These are phyloP conservation scores for Motacilla tschutschensis DNA, from an alignment of 2,113 vertebrate genomes.

Conservation along the genomic window DNA sequence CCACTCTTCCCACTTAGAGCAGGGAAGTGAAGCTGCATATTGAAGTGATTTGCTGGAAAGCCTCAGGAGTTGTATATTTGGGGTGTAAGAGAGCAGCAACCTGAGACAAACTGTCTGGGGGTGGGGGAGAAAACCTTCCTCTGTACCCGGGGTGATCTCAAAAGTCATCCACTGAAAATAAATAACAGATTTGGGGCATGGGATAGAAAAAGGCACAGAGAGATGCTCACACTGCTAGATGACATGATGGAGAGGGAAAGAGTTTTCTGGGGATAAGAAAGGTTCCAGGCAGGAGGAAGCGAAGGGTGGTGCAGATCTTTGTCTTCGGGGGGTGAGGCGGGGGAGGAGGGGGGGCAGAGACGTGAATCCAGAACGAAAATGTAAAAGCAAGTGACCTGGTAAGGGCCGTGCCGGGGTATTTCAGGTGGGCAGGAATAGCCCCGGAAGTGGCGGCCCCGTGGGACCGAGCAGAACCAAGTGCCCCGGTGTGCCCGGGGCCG, in stretches of 20 bases:
- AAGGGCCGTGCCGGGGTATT: neutral
- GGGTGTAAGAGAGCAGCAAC: neutral
- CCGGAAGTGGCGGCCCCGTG: no score
- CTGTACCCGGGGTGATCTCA: neutral
- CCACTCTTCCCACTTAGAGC: neutral
- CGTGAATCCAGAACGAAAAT: neutral
- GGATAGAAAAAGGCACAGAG: neutral
- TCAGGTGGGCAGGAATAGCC: neutral
- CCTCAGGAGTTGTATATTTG: neutral
- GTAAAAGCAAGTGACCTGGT: neutral
- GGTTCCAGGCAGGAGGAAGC: neutral
- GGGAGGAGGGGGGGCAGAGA: neutral
- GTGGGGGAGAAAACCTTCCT: neutral
- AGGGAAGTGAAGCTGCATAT: neutral
- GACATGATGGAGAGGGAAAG: neutral
- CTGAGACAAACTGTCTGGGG: fast-evolving
- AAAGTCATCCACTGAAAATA: neutral
- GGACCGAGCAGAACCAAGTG: no score
- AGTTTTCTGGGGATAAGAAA: neutral
- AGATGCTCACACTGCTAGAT: neutral
- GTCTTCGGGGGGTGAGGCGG: no score
- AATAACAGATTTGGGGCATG: neutral
- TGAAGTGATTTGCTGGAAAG: neutral
- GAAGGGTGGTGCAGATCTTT: neutral
- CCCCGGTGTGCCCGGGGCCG: neutral